Base-by-base conservation (phyloP, 2,888 invertebrate genomes). In the Drosophila mimetica region DNA sequence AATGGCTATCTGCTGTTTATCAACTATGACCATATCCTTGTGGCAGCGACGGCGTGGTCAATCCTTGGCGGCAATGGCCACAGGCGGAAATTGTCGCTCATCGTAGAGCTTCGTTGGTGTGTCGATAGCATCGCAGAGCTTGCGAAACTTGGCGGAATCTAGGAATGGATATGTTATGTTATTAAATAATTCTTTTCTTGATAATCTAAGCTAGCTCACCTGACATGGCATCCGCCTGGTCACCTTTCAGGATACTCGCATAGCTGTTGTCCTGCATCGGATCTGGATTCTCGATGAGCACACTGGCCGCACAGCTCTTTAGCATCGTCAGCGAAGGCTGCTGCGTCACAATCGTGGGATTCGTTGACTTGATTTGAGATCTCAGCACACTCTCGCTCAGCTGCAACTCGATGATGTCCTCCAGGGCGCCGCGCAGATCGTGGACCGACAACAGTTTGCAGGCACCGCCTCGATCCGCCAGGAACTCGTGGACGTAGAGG, bases 161-260 rank as follows among this genome's bases (percentile, higher is more conserved):
- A 71, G 0, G 4, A 8, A 20, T 18, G 6, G 2, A 5, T 20
- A n/a, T n/a, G n/a, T n/a, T n/a, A n/a, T 4, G 28, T 16, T 1
- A 6, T 9, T 11, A 16, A 14, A 0, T 7, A 8, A 11, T 0
- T 0, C 18, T 1, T 34, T 9, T 1, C 3, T 11, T 30, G 5
- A n/a, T 8, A 8, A n/a, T 13, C 1, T 1, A 0, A 4, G 1
- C 3, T 11, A 8, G 36, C 55, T 41, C 22, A 97, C 97, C 97
- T 96, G 97, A 95, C 95, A 97, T 95, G 93, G 93, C 93, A 93
- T 94, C 94, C 61, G 94, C 92, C 74, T 95, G 95, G 90, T 95
- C 95, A 92, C 97, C 97, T 93, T 96, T 96, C 93, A 97, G 94
- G 93, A 96, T 96, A 93, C 96, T 96, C 92, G 97, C 97, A 95